Percentiles rank a stretch among this genome's conserved stretches.
Evolutionary conservation across 2,888 invertebrate species (phyloP).

Genomic region (Campoplex nolae): DNA sequence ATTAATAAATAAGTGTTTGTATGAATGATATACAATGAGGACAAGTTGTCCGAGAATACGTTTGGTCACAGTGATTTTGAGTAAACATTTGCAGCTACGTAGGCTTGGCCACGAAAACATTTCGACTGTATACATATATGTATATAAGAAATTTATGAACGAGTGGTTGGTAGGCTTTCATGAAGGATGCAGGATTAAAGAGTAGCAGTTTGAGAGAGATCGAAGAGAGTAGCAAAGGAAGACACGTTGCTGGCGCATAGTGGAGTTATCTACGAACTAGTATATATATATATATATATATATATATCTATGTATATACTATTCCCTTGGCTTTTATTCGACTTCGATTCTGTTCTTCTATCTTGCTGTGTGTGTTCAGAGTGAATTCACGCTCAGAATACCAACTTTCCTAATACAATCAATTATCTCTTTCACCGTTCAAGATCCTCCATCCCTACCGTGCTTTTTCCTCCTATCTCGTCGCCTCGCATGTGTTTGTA

Average conservation of each 20-base stretch:
- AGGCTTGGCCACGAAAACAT: slow-evolving; percentile 53
- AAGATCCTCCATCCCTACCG: slow-evolving; percentile 55
- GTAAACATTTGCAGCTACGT: slow-evolving; percentile 80
- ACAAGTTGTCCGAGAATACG: slow-evolving; percentile 47
- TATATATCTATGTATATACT: neutral
- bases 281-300: neutral
- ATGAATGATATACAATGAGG: neutral
- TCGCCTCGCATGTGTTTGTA: slow-evolving; percentile 8
- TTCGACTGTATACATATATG: slow-evolving; percentile 8
- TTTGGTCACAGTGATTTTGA: slow-evolving; percentile 77
- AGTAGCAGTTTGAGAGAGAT: slow-evolving; percentile 47
- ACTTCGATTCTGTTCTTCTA: slow-evolving; percentile 49
- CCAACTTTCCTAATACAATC: slow-evolving; percentile 83
- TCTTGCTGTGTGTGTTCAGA: slow-evolving; percentile 44
- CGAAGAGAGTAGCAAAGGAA: slow-evolving; percentile 37
- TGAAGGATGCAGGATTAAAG: slow-evolving; percentile 42
- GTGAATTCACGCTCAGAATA: slow-evolving; percentile 81
- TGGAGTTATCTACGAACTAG: slow-evolving; percentile 46
- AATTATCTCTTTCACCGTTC: slow-evolving; percentile 82
- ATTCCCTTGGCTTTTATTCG: slow-evolving; percentile 54
- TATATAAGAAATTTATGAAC: slow-evolving; percentile 44
- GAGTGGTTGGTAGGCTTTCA: slow-evolving; percentile 53
- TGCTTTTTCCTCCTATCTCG: slow-evolving; percentile 14
- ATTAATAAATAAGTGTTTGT: neutral
- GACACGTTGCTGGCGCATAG: slow-evolving; percentile 52